These are phyloP conservation scores for Pseudomyrmex cubaensis DNA, from an alignment of 1,140 invertebrate genomes.

Conservation along the genomic window DNA sequence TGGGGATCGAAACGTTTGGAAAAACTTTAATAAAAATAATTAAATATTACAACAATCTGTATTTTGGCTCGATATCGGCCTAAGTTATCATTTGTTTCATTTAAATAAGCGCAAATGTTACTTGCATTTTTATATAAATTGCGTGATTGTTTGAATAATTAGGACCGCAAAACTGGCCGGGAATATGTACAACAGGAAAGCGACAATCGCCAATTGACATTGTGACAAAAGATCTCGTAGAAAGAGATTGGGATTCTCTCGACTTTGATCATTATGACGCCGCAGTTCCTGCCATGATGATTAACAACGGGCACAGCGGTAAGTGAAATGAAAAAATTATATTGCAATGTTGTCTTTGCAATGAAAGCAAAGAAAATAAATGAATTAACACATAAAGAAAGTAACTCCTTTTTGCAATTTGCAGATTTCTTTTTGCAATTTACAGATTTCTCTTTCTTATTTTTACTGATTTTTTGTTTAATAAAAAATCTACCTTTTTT, in stretches of 20 bases:
- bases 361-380: not conserved
- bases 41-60: no score
- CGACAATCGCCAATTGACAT: conserved; percentile 78
- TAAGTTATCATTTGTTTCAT: no score
- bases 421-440: no score
- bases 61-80: no score
- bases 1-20: no score
- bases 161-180: conserved; percentile 75
- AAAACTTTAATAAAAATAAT: no score
- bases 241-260: conserved; percentile 70
- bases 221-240: conserved; percentile 65
- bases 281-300: conserved; percentile 58
- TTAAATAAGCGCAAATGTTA: no score
- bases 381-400: no score
- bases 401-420: not conserved
- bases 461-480: no score
- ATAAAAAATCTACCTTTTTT: no score
- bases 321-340: conserved; percentile 30
- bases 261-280: conserved; percentile 75
- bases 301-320: conserved; percentile 77
- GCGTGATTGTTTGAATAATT: not conserved
- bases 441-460: no score
- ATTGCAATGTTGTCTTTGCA: not conserved
- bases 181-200: conserved; percentile 69
- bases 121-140: no score